Conservation (phyloP, 2,888 invertebrate genomes). For the Hirudinaria manillensis region DNA sequence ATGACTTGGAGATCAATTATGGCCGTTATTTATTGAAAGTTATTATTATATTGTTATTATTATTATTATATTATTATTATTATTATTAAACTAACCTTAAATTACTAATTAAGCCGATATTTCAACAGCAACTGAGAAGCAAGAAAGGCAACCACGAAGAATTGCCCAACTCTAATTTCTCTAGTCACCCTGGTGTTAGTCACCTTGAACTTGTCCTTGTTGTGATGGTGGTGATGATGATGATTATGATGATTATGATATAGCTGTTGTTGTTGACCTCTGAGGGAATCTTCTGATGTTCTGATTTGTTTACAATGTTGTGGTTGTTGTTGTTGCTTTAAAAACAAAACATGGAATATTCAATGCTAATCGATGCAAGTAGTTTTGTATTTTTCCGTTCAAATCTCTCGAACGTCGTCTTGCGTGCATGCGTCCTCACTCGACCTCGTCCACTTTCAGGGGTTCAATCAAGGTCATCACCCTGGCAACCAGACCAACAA, state of each 20-base stretch:
- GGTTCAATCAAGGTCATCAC: slow-evolving; percentile 35
- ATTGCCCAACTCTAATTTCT: slow-evolving; percentile 13
- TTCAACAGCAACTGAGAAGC: slow-evolving; percentile 22
- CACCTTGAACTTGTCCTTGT: not conserved
- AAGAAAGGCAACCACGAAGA: not conserved
- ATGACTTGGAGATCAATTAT: no score
- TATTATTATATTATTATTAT: no score
- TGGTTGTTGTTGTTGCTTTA: not conserved
- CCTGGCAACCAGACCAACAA: slow-evolving; percentile 30
- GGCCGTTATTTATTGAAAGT: not conserved
- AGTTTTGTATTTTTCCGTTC: no score
- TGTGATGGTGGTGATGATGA: slow-evolving; percentile 27
- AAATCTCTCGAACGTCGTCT: no score
- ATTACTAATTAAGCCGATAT: no score
- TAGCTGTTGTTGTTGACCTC: slow-evolving; percentile 58
- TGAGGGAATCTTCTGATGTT: slow-evolving; percentile 63
- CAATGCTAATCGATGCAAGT: no score
- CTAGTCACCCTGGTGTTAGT: slow-evolving; percentile 22
- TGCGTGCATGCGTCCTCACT: not conserved
- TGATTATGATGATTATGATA: slow-evolving; percentile 22
- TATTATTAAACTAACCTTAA: no score
- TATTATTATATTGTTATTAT: not conserved
- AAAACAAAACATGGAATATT: no score
- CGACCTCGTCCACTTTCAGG: not conserved
- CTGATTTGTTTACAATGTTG: not conserved